Evolutionary conservation across 2,113 vertebrate species (phyloP).

Genomic region (Tachycineta bicolor): DNA sequence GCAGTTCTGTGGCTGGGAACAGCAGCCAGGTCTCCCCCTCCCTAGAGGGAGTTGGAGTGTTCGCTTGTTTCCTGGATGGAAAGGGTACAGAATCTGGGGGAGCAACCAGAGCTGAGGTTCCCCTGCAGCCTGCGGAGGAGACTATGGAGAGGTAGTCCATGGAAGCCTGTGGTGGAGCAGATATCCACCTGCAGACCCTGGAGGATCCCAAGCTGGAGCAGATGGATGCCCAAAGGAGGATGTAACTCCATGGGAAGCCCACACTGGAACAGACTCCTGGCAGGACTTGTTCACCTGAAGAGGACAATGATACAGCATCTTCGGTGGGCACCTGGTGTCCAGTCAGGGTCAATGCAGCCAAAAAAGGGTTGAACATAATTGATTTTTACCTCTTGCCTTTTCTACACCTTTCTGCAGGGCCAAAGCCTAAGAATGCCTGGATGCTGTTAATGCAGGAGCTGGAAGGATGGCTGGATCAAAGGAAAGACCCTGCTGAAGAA

Average conservation of each 20-base stretch:
- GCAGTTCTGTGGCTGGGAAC: fast-evolving
- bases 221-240: background rate
- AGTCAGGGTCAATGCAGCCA: background rate
- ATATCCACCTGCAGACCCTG: no score
- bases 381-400: background rate
- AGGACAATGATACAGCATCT: background rate
- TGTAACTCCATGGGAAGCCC: background rate
- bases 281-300: background rate
- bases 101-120: background rate
- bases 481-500: background rate
- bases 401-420: background rate
- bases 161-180: background rate
- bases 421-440: background rate
- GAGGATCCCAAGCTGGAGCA: background rate
- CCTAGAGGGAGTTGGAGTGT: background rate
- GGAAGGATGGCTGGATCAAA: background rate
- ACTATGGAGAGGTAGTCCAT: background rate
- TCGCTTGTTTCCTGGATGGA: background rate
- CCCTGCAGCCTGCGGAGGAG: background rate
- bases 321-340: background rate
- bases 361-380: background rate
- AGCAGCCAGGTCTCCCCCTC: background rate
- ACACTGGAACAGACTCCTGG: background rate
- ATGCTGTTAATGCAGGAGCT: background rate
- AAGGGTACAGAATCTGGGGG: background rate